Percentiles rank a stretch among this genome's conserved stretches.
Conservation (phyloP, 1,140 invertebrate genomes). For the Micrasema longulum region DNA sequence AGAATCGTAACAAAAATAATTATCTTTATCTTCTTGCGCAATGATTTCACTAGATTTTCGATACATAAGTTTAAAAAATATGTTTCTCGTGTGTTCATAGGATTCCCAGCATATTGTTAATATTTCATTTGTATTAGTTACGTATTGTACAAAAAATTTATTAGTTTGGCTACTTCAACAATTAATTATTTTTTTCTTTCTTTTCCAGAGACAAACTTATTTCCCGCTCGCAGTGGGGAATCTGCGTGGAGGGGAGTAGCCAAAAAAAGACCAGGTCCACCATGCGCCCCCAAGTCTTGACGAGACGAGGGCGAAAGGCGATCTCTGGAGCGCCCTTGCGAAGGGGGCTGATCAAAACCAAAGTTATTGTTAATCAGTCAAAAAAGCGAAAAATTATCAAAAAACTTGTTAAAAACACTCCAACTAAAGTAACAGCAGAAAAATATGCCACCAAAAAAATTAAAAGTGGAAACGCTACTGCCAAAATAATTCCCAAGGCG, state of each 20-base stretch:
- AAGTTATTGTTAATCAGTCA: constrained; percentile 17
- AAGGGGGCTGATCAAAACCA: constrained; percentile 41
- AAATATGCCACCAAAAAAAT: constrained; percentile 2
- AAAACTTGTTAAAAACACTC: constrained; percentile 26
- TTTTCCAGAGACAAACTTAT: constrained; percentile 25
- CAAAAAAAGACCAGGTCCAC: constrained; percentile 1
- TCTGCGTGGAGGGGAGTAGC: constrained; percentile 39
- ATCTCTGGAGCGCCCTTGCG: neutral
- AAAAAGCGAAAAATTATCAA: constrained; percentile 46
- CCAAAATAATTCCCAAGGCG: constrained; percentile 8
- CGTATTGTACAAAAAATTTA: too few relatives aligned
- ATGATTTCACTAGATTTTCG: too few relatives aligned
- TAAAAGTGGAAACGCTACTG: neutral
- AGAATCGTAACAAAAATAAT: too few relatives aligned
- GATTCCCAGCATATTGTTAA: too few relatives aligned
- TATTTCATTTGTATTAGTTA: too few relatives aligned
- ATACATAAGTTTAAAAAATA: too few relatives aligned
- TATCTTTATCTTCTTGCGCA: too few relatives aligned
- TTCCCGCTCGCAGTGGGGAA: constrained; percentile 13
- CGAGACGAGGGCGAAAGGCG: constrained; percentile 41
- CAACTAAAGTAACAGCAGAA: neutral
- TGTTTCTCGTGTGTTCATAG: too few relatives aligned
- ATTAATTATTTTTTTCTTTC: constrained; percentile 21
- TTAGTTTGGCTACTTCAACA: too few relatives aligned
- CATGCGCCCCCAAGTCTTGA: constrained; percentile 49